Base-by-base conservation (phyloP, 1,140 invertebrate genomes). In the Thaumatotibia leucotreta region DNA sequence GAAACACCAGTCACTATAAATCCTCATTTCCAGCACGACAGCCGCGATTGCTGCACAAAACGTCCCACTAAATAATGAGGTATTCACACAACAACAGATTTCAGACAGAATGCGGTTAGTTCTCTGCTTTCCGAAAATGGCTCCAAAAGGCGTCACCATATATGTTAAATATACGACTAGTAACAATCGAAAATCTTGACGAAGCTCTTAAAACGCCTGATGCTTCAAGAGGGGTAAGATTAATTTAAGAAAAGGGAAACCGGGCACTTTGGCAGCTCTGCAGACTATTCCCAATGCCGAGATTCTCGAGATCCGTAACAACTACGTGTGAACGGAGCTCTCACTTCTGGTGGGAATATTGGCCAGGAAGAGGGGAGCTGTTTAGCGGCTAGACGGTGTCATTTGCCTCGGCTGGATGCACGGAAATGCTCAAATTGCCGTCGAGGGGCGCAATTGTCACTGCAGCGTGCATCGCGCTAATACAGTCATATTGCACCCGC, bases 391-490 rank as follows among this genome's bases (percentile, higher is more conserved):
- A 58, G 52, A 24, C 24, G 52, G 52, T 29, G 52, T 58, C 23
- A 14, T 58, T 58, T 27, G 52, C 23, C 52, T 24, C 52, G 52
- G 52, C 52, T 58, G 52, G 52, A 58, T 69, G 71, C 73, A 76
- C 76, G 83, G 83, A 80, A 79, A 82, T 76, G 76, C 76, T 72
- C 69, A 75, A 82, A 80, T 80, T 83, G 73, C 65, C 64, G 67
- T 67, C 63, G 71, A 75, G 67, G 72, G 72, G 72, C 73, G 68
- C 71, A 66, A 62, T 69, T 69, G 66, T 70, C 61, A 63, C 49
- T 63, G 68, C 64, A 61, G 66, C 72, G 66, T 63, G 35, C 62
- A 63, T 66, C 67, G 73, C 73, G 68, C 74, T 75, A 74, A 77
- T 71, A 75, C 72, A 72, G 66, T 31, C 23, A 58, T 58, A 58